Evolutionary conservation across 2,113 vertebrate genomes (phyloP).

Genomic region (Picathartes gymnocephalus): DNA sequence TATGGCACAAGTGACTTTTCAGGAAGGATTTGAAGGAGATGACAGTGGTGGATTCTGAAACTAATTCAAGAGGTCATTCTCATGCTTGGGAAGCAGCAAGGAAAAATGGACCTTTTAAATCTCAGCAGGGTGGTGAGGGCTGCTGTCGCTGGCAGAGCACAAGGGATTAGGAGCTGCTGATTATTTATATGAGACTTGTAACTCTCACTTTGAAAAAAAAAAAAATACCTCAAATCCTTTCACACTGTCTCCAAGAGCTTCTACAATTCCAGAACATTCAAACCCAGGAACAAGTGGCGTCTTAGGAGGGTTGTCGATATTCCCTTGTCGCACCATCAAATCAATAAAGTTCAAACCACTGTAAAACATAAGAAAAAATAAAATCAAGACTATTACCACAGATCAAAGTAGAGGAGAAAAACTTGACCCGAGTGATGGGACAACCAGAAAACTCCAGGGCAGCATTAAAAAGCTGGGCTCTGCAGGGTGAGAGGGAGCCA

Average conservation of each 20-base stretch:
- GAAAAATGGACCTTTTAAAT: background rate
- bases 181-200: background rate
- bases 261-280: conserved; percentile 95
- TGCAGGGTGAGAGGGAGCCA: background rate
- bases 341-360: conserved; percentile 98
- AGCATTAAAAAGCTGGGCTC: background rate
- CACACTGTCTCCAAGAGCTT: conserved; percentile 87
- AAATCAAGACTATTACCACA: background rate
- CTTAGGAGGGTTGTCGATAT: conserved; percentile 95
- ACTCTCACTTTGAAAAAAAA: background rate
- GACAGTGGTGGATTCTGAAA: background rate
- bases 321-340: conserved; percentile 97
- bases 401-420: background rate
- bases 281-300: conserved; percentile 93
- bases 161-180: background rate
- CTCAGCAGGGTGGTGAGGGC: background rate
- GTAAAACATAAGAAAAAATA: conserved; percentile 16
- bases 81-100: background rate
- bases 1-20: background rate
- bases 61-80: background rate
- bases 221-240: conserved; percentile 89
- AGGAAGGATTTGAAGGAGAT: background rate
- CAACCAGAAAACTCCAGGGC: background rate
- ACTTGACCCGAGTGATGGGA: background rate
- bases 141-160: background rate